A percentile compares a stretch with the other conserved stretches of the same genome.
Conservation (phyloP, 2,113 vertebrate genomes). For the Scomber japonicus region DNA sequence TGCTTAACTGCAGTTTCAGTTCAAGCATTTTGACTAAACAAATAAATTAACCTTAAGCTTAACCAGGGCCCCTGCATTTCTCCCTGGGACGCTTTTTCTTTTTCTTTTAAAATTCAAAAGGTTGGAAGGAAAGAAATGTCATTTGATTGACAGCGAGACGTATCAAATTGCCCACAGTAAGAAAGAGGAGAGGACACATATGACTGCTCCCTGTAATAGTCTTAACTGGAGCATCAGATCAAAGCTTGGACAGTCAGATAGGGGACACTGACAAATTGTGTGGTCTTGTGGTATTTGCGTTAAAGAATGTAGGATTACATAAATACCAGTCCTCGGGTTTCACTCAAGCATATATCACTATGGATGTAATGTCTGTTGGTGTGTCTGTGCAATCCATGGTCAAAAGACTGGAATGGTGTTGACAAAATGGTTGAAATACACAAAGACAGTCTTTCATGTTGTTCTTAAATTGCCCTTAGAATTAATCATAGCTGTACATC, state of each 20-base stretch:
- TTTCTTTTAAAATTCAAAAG: constrained; percentile 8
- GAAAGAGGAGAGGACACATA: constrained; percentile 69
- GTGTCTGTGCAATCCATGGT: constrained; percentile 16
- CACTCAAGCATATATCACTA: constrained; percentile 15
- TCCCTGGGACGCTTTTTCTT: not conserved
- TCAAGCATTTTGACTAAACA: not conserved
- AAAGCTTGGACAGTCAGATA: constrained; percentile 59
- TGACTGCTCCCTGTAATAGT: constrained; percentile 63
- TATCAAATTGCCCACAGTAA: constrained; percentile 60
- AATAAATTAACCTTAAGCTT: not conserved
- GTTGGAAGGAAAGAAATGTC: constrained; percentile 20
- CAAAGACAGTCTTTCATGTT: constrained; percentile 9
- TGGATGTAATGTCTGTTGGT: constrained; percentile 15
- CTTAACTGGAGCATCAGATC: constrained; percentile 60
- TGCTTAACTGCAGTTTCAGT: constrained; percentile 9
- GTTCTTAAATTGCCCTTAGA: constrained; percentile 8
- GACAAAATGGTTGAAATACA: constrained; percentile 37
- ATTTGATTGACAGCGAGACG: constrained; percentile 59
- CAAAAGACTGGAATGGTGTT: constrained; percentile 11
- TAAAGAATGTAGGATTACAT: constrained; percentile 64
- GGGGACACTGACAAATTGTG: constrained; percentile 44
- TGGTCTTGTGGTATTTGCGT: constrained; percentile 37
- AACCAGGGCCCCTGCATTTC: not conserved
- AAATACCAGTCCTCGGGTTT: constrained; percentile 52
- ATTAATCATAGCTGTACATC: not conserved